Evolutionary conservation across 1,140 invertebrate species (phyloP).

Genomic region (Oncopeltus fasciatus): DNA sequence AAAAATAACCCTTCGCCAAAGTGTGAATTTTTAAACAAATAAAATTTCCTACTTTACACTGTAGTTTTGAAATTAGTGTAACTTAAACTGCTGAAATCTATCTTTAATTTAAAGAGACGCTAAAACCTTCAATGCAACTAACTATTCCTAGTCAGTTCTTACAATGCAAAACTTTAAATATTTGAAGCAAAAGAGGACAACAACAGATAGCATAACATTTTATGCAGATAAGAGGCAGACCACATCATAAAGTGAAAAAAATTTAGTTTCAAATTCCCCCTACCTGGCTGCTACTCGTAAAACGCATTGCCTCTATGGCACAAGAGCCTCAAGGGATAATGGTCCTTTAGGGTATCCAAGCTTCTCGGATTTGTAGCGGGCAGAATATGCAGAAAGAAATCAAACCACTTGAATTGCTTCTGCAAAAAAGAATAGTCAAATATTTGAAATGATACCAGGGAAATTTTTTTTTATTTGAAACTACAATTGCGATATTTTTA

Average conservation of each 20-base stretch:
- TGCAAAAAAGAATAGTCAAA: conserved; percentile 5
- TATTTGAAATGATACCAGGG: background rate
- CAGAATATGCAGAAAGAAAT: conserved; percentile 6
- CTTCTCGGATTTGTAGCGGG: background rate
- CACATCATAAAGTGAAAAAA: background rate
- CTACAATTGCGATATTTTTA: too few species aligned
- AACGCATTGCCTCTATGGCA: background rate
- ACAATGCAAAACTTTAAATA: too few species aligned
- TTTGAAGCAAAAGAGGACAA: background rate
- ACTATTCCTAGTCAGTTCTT: too few species aligned
- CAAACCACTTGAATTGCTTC: conserved; percentile 2
- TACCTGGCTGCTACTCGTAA: conserved; percentile 8
- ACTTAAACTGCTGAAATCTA: too few species aligned
- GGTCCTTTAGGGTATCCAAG: background rate
- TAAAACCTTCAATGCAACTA: background rate
- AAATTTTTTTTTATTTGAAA: background rate
- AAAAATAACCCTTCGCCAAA: too few species aligned
- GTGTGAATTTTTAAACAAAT: too few species aligned
- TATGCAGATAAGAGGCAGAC: background rate
- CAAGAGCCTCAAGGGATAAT: background rate
- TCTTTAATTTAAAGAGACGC: too few species aligned
- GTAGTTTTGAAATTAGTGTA: too few species aligned
- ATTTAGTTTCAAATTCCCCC: background rate
- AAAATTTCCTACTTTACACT: too few species aligned
- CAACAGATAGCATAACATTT: background rate